A percentile compares a stretch with the other conserved stretches of the same genome.
Evolutionary conservation across 2,113 vertebrate genomes (phyloP).

Genomic region (Agelaius phoeniceus): DNA sequence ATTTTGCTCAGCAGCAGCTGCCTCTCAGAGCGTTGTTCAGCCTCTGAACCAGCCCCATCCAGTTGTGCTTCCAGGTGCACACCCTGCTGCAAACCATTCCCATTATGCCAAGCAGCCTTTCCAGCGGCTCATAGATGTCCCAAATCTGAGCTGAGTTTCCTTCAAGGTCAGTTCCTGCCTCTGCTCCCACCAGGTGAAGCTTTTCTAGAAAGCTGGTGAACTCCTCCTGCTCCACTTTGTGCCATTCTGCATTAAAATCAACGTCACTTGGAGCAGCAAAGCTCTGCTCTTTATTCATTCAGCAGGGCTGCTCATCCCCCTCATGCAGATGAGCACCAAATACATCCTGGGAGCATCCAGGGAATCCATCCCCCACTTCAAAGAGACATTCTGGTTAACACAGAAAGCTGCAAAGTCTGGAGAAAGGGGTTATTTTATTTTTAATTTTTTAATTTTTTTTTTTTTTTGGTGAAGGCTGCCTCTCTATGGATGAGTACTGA

Average conservation of each 20-base stretch:
- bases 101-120: not conserved
- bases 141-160: not conserved
- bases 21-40: not conserved
- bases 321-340: not conserved
- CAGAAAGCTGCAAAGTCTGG: not conserved
- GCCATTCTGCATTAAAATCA: not conserved
- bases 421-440: not conserved
- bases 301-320: not conserved
- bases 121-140: not conserved
- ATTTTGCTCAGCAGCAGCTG: not conserved
- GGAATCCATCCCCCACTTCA: not conserved
- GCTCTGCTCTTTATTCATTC: not conserved
- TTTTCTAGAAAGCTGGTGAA: not conserved
- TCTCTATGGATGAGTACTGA: not conserved
- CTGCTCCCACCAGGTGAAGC: slow-evolving; percentile 24
- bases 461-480: not conserved
- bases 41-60: not conserved
- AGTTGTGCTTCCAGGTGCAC: not conserved
- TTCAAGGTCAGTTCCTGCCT: slow-evolving; percentile 14
- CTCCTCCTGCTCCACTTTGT: not conserved
- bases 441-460: not conserved
- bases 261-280: not conserved
- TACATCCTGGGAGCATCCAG: not conserved
- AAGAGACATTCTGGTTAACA: not conserved
- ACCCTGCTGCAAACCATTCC: not conserved